phyloP scores from a whole-genome alignment of 2,113 vertebrate genomes.

The Lophius piscatorius region DNA sequence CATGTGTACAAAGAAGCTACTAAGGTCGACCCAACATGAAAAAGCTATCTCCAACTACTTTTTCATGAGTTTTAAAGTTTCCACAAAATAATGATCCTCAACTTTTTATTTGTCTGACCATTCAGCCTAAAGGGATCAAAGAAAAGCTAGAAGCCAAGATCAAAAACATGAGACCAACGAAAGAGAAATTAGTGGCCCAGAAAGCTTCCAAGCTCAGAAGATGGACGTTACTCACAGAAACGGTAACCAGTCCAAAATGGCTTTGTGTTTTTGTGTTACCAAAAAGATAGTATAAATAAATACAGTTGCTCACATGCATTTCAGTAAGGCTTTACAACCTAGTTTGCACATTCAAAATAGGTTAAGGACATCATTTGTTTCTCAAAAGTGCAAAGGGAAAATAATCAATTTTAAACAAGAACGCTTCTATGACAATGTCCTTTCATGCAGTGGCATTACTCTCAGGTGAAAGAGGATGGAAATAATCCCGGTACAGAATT shows the following conservation, averaged over 20 bases:
- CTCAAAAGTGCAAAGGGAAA: slow-evolving; percentile 63
- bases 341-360: slow-evolving; percentile 65
- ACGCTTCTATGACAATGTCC: slow-evolving; percentile 61
- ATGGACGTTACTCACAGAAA: slow-evolving; percentile 46
- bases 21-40: slow-evolving; percentile 13
- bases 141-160: slow-evolving; percentile 22
- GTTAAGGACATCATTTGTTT: slow-evolving; percentile 57
- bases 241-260: slow-evolving; percentile 64
- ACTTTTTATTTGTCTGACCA: slow-evolving; percentile 22
- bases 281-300: slow-evolving; percentile 70
- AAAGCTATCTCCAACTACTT: slow-evolving; percentile 15
- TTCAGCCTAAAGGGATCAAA: slow-evolving; percentile 52
- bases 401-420: slow-evolving; percentile 48
- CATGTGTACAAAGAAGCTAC: too few relatives aligned
- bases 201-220: slow-evolving; percentile 55
- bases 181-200: slow-evolving; percentile 31
- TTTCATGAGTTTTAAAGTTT: slow-evolving; percentile 20
- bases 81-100: slow-evolving; percentile 7
- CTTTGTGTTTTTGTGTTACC: slow-evolving; percentile 58
- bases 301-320: slow-evolving; percentile 72
- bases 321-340: slow-evolving; percentile 76
- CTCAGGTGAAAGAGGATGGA: slow-evolving; percentile 47
- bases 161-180: slow-evolving; percentile 4
- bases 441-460: slow-evolving; percentile 63
- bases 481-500: slow-evolving; percentile 49